Percentiles rank a stretch among this genome's conserved stretches.
Conservation (phyloP, 2,113 vertebrate species). For the Indri indri region DNA sequence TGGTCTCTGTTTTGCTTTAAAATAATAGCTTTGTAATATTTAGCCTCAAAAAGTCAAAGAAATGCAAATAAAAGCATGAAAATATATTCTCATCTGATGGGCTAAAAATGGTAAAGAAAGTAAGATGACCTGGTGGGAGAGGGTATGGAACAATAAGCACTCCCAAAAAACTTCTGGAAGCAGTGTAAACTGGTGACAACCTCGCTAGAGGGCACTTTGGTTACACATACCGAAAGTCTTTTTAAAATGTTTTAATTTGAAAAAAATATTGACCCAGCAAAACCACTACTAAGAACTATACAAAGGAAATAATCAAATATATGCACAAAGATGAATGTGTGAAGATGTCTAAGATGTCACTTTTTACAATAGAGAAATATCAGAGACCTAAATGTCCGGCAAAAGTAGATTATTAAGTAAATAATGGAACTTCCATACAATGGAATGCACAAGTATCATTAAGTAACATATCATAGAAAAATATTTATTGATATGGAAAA, state of each 20-base stretch:
- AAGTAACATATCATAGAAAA: neutral
- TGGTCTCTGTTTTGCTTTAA: neutral
- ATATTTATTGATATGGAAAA: neutral
- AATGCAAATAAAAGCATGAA: neutral
- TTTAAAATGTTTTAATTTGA: neutral
- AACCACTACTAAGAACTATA: neutral
- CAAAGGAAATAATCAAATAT: neutral
- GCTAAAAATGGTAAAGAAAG: neutral
- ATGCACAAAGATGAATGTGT: neutral
- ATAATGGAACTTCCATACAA: neutral
- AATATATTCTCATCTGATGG: neutral
- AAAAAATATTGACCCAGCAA: neutral
- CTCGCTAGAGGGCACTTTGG: neutral
- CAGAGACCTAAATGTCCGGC: neutral
- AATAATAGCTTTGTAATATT: neutral
- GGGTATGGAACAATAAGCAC: neutral
- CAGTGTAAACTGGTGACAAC: neutral
- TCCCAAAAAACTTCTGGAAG: neutral
- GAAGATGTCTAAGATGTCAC: neutral
- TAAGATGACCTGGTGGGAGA: neutral
- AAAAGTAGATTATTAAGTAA: neutral
- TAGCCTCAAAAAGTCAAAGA: neutral
- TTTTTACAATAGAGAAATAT: neutral
- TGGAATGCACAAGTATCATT: neutral
- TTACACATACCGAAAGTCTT: neutral